A percentile compares a stretch with the other conserved stretches of the same genome.
phyloP scores from a whole-genome alignment of 1,140 invertebrate genomes.

The Drosophila persimilis region DNA sequence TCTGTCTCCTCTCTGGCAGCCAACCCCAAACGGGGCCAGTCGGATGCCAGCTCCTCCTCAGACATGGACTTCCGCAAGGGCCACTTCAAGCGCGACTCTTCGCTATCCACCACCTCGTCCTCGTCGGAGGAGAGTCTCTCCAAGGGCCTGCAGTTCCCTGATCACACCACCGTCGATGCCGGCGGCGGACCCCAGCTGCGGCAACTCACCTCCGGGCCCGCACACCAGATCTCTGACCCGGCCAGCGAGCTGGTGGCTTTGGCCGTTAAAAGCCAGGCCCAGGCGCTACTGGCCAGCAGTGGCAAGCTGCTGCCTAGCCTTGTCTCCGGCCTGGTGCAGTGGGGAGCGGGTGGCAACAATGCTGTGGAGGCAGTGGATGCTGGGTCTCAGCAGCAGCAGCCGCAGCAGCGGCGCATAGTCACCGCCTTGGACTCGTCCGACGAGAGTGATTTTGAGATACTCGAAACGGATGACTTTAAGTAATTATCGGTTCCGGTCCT shows the following conservation, averaged over 20 bases:
- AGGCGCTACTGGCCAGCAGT: slow-evolving; percentile 47
- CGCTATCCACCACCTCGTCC: slow-evolving; percentile 76
- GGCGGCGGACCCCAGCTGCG: slow-evolving; percentile 25
- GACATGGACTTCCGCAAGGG: slow-evolving; percentile 73
- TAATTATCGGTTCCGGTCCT: slow-evolving; percentile 35
- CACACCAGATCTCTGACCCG: slow-evolving; percentile 10
- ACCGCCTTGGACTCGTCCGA: slow-evolving; percentile 73
- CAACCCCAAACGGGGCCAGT: neutral
- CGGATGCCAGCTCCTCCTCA: slow-evolving; percentile 1
- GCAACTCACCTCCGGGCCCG: slow-evolving; percentile 34
- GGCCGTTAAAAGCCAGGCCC: slow-evolving; percentile 61
- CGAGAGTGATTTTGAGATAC: slow-evolving; percentile 82
- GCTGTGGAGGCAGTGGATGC: slow-evolving; percentile 13
- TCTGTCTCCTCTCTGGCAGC: neutral
- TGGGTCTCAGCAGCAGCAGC: slow-evolving; percentile 6
- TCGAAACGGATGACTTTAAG: slow-evolving; percentile 77
- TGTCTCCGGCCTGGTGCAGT: slow-evolving; percentile 66
- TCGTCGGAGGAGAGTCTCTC: slow-evolving; percentile 80
- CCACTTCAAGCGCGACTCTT: slow-evolving; percentile 79
- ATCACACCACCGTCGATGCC: slow-evolving; percentile 64
- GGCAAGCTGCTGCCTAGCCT: slow-evolving; percentile 63
- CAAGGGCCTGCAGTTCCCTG: slow-evolving; percentile 77
- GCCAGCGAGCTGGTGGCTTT: slow-evolving; percentile 44
- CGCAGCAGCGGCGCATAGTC: slow-evolving; percentile 47
- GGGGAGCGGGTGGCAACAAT: slow-evolving; percentile 39